These are phyloP conservation scores for Corynorhinus townsendii DNA, from an alignment of 2,113 vertebrate species.

Conservation along the genomic window DNA sequence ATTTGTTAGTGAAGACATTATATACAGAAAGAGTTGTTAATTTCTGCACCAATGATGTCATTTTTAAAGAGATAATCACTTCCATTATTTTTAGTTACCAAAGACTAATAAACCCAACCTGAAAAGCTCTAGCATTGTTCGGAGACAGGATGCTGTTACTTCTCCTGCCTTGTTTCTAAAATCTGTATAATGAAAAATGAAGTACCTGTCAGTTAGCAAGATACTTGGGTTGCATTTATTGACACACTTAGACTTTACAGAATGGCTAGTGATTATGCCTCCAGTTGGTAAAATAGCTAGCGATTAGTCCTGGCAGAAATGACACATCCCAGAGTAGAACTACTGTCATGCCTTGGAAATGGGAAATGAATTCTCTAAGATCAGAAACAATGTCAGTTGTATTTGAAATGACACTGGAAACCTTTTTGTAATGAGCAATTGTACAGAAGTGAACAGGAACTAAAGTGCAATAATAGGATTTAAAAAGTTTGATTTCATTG, in stretches of 20 bases:
- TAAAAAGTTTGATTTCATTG: conserved; percentile 57
- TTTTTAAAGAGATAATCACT: conserved; percentile 4
- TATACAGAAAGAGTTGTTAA: background rate
- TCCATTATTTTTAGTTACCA: conserved; percentile 24
- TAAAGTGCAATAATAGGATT: conserved; percentile 51
- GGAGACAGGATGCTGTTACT: background rate
- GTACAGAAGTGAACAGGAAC: conserved; percentile 58
- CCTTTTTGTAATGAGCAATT: conserved; percentile 21
- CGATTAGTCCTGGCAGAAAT: conserved; percentile 40
- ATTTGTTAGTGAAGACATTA: background rate
- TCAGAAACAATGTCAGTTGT: conserved; percentile 54
- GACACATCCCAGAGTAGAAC: background rate
- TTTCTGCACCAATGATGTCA: background rate
- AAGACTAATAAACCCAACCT: background rate
- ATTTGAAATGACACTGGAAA: conserved; percentile 62
- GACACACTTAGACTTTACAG: conserved; percentile 25
- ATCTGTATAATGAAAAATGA: conserved; percentile 27
- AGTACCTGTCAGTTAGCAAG: conserved; percentile 3
- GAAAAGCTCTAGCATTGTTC: background rate
- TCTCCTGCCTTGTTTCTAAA: background rate
- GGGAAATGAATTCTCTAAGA: conserved; percentile 49
- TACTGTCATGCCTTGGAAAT: conserved; percentile 54
- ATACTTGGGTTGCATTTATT: background rate
- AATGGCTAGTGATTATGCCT: conserved; percentile 16
- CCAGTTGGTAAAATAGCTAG: background rate